These are phyloP conservation scores for Malurus cyaneus DNA, from an alignment of 2,113 vertebrate genomes.

Conservation along the genomic window DNA sequence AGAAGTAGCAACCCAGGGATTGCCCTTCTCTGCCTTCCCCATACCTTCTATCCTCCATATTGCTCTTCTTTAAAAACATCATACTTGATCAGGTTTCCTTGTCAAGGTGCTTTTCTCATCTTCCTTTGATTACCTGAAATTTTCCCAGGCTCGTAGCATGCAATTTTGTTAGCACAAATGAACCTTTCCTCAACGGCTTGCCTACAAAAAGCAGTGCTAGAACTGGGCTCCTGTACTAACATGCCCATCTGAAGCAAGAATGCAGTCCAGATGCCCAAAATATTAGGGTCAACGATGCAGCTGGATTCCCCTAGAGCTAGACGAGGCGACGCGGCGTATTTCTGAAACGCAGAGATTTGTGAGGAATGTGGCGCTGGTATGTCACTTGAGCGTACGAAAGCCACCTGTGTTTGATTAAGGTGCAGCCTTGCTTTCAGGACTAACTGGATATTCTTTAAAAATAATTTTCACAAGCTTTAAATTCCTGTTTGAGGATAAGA, in stretches of 20 bases:
- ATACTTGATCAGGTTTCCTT: neutral
- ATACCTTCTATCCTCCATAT: constrained; percentile 3
- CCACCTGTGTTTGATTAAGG: constrained; percentile 62
- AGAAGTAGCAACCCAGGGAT: neutral
- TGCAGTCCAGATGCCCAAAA: constrained; percentile 35
- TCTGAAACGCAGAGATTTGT: neutral
- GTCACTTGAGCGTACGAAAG: neutral
- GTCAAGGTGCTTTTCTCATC: neutral
- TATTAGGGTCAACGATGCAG: neutral
- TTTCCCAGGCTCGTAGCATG: neutral
- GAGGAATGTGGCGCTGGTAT: constrained; percentile 27
- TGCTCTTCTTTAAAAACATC: neutral
- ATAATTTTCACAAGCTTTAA: neutral
- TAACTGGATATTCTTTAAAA: neutral
- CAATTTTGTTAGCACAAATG: neutral
- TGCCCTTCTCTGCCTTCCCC: neutral
- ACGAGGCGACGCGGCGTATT: neutral
- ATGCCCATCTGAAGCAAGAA: constrained; percentile 27
- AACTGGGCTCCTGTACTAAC: neutral
- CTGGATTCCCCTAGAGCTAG: constrained; percentile 35
- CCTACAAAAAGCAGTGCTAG: neutral
- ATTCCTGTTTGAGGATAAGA: neutral
- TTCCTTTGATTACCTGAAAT: constrained; percentile 10
- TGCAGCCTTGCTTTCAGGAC: neutral
- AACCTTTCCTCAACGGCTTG: neutral